Base-by-base conservation (phyloP, 2,113 vertebrate genomes). In the Plecotus auritus region DNA sequence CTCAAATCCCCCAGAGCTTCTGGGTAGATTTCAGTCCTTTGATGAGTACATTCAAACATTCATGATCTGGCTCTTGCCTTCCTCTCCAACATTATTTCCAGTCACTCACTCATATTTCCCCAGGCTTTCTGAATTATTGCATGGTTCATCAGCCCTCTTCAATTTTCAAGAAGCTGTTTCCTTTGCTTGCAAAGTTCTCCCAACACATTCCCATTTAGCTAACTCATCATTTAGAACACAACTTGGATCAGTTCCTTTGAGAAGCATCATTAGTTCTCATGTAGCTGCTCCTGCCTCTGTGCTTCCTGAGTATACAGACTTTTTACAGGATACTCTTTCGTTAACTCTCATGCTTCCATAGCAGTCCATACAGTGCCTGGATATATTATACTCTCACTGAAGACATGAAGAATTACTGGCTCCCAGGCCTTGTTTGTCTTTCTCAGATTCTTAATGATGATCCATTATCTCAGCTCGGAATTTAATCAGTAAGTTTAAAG, bases 401-500 rank as follows among this genome's bases (percentile, higher is more conserved):
- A 88, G 16, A 73, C n/a, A 30, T 32, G 22, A 86, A 45, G 35
- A 91, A 76, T 72, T 28, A 70, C 9, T 20, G 70, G 5, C 9
- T 77, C 81, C 47, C 20, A 61, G 7, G 26, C 4, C 10, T 64
- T 12, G 26, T 40, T 67, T 35, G 5, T 40, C 51, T 6, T 61
- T 87, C n/a, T 83, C 54, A 92, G 88, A 61, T 89, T 92, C 69
- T 67, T 88, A 80, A 91, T 5, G 64, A 76, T 78, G 70, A 83
- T 42, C 37, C 42, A 78, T 85, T 30, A 87, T 81, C 28, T 61
- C 17, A 83, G 3, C 23, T 66, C 28, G 11, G 26, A 74, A 72
- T 73, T 88, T 77, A 92, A 74, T 88, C 82, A 81, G 32, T 42
- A 87, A n/a, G 17, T 88, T 93, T 37, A 83, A 80, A 86, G 49